Conservation (phyloP, 2,888 invertebrate genomes). For the Erebia palarica region DNA sequence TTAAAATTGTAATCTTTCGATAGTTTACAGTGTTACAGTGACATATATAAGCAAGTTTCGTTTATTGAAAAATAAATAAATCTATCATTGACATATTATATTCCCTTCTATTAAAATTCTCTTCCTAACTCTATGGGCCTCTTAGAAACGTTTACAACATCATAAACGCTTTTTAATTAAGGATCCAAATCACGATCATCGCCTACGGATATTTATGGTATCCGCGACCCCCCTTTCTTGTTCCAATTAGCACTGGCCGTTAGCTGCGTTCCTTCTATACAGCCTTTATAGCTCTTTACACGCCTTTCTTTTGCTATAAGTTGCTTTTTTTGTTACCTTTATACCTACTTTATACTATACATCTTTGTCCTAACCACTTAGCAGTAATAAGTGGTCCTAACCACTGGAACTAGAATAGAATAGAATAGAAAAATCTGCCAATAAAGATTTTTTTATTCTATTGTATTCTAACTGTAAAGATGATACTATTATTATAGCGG, state of each 20-base stretch:
- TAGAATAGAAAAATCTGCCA: no score
- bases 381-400: background rate
- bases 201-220: slow-evolving; percentile 55
- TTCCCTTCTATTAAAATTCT: slow-evolving; percentile 24
- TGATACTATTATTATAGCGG: background rate
- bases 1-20: no score
- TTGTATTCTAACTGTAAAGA: background rate
- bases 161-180: slow-evolving; percentile 80
- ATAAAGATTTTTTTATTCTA: no score
- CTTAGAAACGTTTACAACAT: slow-evolving; percentile 72
- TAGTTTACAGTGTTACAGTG: no score
- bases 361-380: no score
- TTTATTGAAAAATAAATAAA: no score
- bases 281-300: slow-evolving; percentile 23
- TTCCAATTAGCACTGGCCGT: slow-evolving; percentile 59
- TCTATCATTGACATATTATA: background rate
- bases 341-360: no score
- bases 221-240: slow-evolving; percentile 43
- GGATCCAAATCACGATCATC: slow-evolving; percentile 69
- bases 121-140: slow-evolving; percentile 52
- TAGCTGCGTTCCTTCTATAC: slow-evolving; percentile 24
- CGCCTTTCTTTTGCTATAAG: slow-evolving; percentile 24
- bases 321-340: slow-evolving; percentile 11
- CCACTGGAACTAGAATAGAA: no score
- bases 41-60: no score